Evolutionary conservation across 2,797 vertebrate species (phyloP).

Genomic region (Cynopterus sphinx): DNA sequence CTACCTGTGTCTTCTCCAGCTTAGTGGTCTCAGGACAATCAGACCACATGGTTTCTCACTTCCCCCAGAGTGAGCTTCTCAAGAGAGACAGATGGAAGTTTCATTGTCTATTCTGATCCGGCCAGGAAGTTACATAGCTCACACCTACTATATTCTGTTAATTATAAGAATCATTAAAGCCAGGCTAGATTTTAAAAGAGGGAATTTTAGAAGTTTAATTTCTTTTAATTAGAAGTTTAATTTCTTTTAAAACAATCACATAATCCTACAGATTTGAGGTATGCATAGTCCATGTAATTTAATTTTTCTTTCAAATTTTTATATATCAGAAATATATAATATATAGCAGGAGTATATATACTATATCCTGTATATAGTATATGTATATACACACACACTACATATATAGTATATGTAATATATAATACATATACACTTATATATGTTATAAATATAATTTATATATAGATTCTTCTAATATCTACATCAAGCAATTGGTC

Average conservation of each 20-base stretch:
- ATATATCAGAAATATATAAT: not conserved
- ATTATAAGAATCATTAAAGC: not conserved
- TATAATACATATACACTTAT: not conserved
- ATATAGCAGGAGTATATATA: not conserved
- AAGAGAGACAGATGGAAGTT: not conserved
- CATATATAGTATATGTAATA: no score
- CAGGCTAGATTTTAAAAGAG: not conserved
- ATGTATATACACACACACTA: no score
- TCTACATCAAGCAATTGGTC: not conserved
- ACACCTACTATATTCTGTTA: not conserved
- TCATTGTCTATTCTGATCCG: not conserved
- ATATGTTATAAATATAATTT: not conserved
- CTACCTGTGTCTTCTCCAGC: not conserved
- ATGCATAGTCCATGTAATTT: not conserved
- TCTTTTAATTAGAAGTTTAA: not conserved
- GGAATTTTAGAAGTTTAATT: not conserved
- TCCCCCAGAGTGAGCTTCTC: not conserved
- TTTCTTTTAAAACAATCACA: not conserved
- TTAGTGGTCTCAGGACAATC: not conserved
- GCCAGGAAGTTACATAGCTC: not conserved
- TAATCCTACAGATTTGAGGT: not conserved
- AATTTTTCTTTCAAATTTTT: not conserved
- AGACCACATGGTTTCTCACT: not conserved
- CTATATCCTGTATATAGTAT: no score
- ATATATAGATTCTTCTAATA: not conserved